These are phyloP conservation scores for Orthonyx spaldingii DNA, from an alignment of 2,113 vertebrate species.

Conservation along the genomic window DNA sequence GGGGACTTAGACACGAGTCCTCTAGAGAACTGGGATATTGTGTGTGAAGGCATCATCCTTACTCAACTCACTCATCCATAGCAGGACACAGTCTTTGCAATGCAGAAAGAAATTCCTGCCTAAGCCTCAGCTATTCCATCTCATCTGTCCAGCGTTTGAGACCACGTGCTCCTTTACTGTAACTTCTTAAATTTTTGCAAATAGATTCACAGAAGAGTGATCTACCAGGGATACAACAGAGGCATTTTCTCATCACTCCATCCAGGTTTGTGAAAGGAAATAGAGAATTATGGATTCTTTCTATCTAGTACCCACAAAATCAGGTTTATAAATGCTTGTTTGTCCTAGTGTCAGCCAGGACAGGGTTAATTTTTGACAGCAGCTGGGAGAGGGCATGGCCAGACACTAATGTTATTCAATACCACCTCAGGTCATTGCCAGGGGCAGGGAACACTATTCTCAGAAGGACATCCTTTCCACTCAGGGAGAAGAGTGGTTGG, in stretches of 20 bases:
- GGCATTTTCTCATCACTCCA: neutral
- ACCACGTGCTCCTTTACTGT: neutral
- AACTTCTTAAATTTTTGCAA: neutral
- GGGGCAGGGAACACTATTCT: neutral
- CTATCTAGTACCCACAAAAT: neutral
- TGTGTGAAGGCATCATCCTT: neutral
- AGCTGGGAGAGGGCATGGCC: neutral
- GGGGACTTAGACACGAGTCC: neutral
- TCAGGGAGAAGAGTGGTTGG: neutral
- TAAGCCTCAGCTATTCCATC: neutral
- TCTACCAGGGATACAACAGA: neutral
- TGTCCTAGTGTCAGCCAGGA: neutral
- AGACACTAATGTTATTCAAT: neutral
- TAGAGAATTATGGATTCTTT: neutral
- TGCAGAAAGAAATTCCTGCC: neutral
- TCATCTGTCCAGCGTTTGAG: neutral
- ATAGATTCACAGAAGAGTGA: neutral
- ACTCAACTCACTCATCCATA: neutral
- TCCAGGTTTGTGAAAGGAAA: neutral
- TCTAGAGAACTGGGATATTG: neutral
- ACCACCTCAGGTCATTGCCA: neutral
- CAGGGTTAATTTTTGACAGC: neutral
- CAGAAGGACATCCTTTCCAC: neutral
- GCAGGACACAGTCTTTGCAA: neutral
- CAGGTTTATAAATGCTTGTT: neutral